phyloP scores from a whole-genome alignment of 2,797 vertebrate genomes.

The Cyclopterus lumpus region DNA sequence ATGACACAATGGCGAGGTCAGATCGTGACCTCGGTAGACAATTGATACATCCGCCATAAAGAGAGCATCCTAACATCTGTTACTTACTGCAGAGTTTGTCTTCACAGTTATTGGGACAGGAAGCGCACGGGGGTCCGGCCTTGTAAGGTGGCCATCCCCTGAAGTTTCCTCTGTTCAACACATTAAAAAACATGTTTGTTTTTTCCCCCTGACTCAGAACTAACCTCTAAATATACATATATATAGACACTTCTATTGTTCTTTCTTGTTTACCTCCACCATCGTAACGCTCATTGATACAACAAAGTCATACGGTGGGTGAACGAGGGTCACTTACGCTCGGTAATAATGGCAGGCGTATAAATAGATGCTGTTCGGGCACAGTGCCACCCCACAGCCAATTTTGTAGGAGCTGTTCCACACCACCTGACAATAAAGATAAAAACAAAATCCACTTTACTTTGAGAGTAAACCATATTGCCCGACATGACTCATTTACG shows the following conservation, averaged over 20 bases:
- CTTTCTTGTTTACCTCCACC: not conserved
- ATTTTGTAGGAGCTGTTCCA: slow-evolving; percentile 81
- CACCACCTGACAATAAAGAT: slow-evolving; percentile 70
- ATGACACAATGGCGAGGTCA: slow-evolving; percentile 10
- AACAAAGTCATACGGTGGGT: not conserved
- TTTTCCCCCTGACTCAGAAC: not conserved
- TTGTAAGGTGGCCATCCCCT: slow-evolving; percentile 65
- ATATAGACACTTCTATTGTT: not conserved
- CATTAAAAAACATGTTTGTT: not conserved
- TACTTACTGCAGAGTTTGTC: slow-evolving; percentile 82
- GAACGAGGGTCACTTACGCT: slow-evolving; percentile 73
- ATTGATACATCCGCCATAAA: not conserved
- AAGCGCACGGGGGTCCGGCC: slow-evolving; percentile 61
- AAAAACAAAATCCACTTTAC: not conserved
- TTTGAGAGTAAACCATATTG: not conserved
- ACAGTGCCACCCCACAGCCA: slow-evolving; percentile 75
- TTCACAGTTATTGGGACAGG: slow-evolving; percentile 73
- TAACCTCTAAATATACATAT: not conserved
- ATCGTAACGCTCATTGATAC: not conserved
- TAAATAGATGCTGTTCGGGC: slow-evolving; percentile 62
- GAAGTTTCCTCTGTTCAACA: slow-evolving; percentile 80
- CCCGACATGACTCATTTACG: not conserved
- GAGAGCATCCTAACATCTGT: not conserved
- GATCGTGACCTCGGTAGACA: not conserved
- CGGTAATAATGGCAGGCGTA: slow-evolving; percentile 81